Evolutionary conservation across 2,113 vertebrate genomes (phyloP).

Genomic region (Diadophis punctatus): DNA sequence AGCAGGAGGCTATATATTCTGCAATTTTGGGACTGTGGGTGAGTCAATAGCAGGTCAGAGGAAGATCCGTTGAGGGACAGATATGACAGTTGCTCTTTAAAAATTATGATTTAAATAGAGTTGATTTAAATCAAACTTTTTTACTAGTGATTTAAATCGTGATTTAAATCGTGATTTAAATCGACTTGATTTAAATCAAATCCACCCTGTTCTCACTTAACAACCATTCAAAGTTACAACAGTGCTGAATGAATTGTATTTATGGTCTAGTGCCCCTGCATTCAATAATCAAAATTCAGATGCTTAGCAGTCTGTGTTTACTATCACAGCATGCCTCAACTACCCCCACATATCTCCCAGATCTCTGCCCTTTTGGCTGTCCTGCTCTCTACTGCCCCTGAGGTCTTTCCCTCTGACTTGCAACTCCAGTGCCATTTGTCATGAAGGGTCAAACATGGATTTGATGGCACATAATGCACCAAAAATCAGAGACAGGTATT

Average conservation of each 20-base stretch:
- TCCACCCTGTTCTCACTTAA: background rate
- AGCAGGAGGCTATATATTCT: no score
- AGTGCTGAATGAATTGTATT: background rate
- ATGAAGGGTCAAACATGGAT: background rate
- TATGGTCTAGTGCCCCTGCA: background rate
- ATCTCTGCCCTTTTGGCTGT: background rate
- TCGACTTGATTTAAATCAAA: no score
- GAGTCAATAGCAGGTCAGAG: no score
- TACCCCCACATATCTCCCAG: background rate
- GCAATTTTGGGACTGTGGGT: no score
- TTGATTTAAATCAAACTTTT: no score
- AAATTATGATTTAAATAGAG: no score
- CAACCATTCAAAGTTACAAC: background rate
- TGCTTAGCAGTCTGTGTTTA: background rate
- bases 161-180: no score
- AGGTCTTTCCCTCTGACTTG: background rate
- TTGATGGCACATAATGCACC: background rate
- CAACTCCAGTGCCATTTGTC: background rate
- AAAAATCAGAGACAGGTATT: background rate
- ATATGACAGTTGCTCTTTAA: no score
- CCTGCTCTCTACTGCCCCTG: background rate
- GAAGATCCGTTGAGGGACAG: no score
- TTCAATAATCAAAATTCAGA: background rate
- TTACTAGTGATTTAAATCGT: no score
- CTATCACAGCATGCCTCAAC: background rate